Percentiles rank a stretch among this genome's conserved stretches.
phyloP scores from a whole-genome alignment of 2,888 invertebrate genomes.

The Pachycephus smyrnensis region DNA sequence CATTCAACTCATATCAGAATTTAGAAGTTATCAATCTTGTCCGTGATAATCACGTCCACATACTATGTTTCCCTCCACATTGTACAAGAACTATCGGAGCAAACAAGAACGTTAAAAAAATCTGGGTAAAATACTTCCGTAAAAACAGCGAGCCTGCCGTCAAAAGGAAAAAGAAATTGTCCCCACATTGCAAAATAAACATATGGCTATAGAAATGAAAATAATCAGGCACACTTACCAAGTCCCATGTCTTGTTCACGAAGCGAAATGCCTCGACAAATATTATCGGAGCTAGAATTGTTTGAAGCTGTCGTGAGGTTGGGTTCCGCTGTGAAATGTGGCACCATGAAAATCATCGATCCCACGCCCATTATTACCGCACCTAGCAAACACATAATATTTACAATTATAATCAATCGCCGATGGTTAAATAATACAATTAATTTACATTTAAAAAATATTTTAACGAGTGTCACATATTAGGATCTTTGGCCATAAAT shows the following conservation, averaged over 20 bases:
- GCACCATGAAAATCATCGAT: constrained; percentile 91
- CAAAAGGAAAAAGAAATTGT: too few species aligned
- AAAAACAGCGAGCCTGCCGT: too few species aligned
- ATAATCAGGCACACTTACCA: constrained; percentile 56
- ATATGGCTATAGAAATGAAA: background rate
- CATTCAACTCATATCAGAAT: too few species aligned
- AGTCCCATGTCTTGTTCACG: constrained; percentile 81
- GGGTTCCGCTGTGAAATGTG: constrained; percentile 89
- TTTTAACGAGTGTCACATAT: background rate
- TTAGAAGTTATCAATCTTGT: too few species aligned
- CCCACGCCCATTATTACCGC: constrained; percentile 95
- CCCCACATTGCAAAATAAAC: too few species aligned
- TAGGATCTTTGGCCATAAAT: background rate
- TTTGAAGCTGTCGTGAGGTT: constrained; percentile 77
- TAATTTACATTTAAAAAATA: too few species aligned
- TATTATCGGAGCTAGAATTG: constrained; percentile 82
- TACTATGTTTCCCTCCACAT: too few species aligned
- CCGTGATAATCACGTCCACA: too few species aligned
- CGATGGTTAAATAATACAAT: too few species aligned
- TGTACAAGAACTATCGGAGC: too few species aligned
- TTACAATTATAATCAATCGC: background rate
- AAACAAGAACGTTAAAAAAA: too few species aligned
- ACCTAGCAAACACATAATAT: constrained; percentile 67
- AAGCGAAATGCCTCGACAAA: constrained; percentile 81
- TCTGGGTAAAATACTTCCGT: too few species aligned